A percentile compares a stretch with the other conserved stretches of the same genome.
These are phyloP conservation scores for Poeciliopsis infans DNA, from an alignment of 2,797 vertebrate species.

Conservation along the genomic window DNA sequence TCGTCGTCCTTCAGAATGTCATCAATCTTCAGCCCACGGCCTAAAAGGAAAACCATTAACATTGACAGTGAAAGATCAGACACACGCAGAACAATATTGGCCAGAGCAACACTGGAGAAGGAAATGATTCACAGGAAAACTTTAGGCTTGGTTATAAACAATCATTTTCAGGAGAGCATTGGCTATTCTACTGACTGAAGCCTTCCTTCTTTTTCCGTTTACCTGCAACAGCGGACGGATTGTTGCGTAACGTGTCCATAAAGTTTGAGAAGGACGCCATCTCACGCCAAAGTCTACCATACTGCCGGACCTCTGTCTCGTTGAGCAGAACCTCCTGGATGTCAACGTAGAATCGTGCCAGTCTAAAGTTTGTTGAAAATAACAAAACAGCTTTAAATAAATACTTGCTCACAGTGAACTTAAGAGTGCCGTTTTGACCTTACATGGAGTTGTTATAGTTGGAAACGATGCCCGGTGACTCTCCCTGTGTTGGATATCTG, in stretches of 20 bases:
- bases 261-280: slow-evolving; percentile 85
- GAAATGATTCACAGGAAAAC: slow-evolving; percentile 50
- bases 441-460: slow-evolving; percentile 97
- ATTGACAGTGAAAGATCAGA: slow-evolving; percentile 15
- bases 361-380: slow-evolving; percentile 69
- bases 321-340: slow-evolving; percentile 86
- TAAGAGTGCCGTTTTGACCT: slow-evolving; percentile 40
- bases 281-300: slow-evolving; percentile 87
- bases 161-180: not conserved
- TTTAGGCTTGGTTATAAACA: not conserved
- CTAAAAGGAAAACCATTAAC: slow-evolving; percentile 66
- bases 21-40: slow-evolving; percentile 87
- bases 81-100: slow-evolving; percentile 14
- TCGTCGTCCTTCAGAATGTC: slow-evolving; percentile 93
- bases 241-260: slow-evolving; percentile 88
- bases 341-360: slow-evolving; percentile 89
- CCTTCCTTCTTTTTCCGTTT: slow-evolving; percentile 23
- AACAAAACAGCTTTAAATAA: not conserved
- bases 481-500: slow-evolving; percentile 86
- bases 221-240: slow-evolving; percentile 87
- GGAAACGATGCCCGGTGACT: slow-evolving; percentile 90
- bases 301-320: slow-evolving; percentile 79
- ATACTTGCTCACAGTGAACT: not conserved
- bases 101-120: slow-evolving; percentile 18
- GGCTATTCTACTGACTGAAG: not conserved